Evolutionary conservation across 2,113 vertebrate species (phyloP).

Genomic region (Hirundichthys speculiger): DNA sequence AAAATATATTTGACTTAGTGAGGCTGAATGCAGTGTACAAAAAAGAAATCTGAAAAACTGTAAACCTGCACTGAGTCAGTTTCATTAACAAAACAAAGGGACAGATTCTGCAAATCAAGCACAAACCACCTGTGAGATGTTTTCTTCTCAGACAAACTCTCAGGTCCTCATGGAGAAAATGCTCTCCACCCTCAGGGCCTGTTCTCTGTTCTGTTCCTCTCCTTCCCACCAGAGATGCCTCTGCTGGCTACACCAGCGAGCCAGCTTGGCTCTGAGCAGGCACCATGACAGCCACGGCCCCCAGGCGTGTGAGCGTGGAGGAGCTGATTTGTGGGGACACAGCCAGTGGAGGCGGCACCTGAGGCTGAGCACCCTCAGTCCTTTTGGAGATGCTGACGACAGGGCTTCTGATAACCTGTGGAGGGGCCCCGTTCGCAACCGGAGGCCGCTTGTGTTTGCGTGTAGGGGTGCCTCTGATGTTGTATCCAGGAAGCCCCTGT

Average conservation of each 20-base stretch:
- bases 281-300: slow-evolving; percentile 84
- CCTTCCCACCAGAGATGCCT: too few species aligned
- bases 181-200: slow-evolving; percentile 43
- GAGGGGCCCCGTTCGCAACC: slow-evolving; percentile 62
- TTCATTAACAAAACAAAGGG: not conserved
- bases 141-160: slow-evolving; percentile 13
- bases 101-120: slow-evolving; percentile 26
- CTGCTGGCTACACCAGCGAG: slow-evolving; percentile 90
- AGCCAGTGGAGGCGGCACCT: slow-evolving; percentile 60
- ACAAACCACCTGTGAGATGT: slow-evolving; percentile 12
- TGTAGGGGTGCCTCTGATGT: slow-evolving; percentile 58
- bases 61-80: slow-evolving; percentile 14
- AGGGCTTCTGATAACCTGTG: slow-evolving; percentile 48
- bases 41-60: slow-evolving; percentile 34
- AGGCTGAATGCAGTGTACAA: slow-evolving; percentile 23
- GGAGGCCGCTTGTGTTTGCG: slow-evolving; percentile 62
- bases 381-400: slow-evolving; percentile 57
- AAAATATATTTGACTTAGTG: slow-evolving; percentile 39
- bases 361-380: slow-evolving; percentile 80
- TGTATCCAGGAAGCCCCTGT: slow-evolving; percentile 83
- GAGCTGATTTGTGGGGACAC: slow-evolving; percentile 64
- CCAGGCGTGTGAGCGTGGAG: slow-evolving; percentile 81
- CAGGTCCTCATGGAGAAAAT: slow-evolving; percentile 20
- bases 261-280: slow-evolving; percentile 87
- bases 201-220: too few species aligned